Evolutionary conservation across 2,888 invertebrate genomes (phyloP), one percentile per base, ranked within the genome.

Genomic region (Listrodromus nycthemerus): DNA sequence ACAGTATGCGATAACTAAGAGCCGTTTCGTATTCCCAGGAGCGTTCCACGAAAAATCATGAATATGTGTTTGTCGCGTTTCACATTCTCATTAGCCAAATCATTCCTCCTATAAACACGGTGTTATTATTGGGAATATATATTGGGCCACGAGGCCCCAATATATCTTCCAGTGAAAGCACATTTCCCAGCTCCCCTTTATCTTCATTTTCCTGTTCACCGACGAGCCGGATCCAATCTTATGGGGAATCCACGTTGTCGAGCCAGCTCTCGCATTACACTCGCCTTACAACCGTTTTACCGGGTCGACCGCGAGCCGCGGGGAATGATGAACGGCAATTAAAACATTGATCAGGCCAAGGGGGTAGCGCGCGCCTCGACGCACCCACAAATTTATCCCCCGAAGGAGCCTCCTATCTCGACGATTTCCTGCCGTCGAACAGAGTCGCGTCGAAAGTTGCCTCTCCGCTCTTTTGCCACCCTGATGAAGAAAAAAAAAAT

Each of bases 301-400:
- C 55, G 55, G 16, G 24, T 55, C 10, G 55, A 24, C 55, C 21
- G 21, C 55, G 55, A 55, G 55, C 55, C 24, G 21, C 24, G 21
- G 78, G 63, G 69, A 74, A 78, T 82, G 69, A 83, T 76, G 61
- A 83, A 65, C 69, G 66, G 75, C 83, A 80, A 76, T 80, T 76
- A 80, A 80, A 76, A 83, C 79, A 84, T 79, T 70, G 79, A 71
- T 78, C 78, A 61, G 75, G 63, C 77, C 2, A 50, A 55, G 71
- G 52, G 63, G 61, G 41, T 70, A 41, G 37, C 61, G 41, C 41
- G 75, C 61, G 37, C 48, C 30, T 21, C 66, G 21, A 27, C 67
- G 74, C 33, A 21, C 66, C 37, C 45, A 71, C 50, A 80, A 79
- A 76, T 71, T 80, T 71, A 80, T 80, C 58, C 73, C 61, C 21